These are phyloP conservation scores for Pangasius sanitwongsei DNA, from an alignment of 2,797 vertebrate genomes.

Conservation along the genomic window DNA sequence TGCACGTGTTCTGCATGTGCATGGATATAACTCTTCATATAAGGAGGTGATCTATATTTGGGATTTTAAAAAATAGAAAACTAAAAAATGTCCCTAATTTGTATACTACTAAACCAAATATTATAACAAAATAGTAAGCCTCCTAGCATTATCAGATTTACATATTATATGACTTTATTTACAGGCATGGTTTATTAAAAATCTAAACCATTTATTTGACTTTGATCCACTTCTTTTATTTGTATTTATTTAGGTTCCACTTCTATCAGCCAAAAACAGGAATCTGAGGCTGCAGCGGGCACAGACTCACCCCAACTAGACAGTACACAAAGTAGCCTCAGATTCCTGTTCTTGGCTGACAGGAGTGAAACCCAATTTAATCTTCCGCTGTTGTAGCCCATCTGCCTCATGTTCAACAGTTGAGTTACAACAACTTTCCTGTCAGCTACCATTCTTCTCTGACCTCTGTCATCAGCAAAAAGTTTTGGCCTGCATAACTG, in stretches of 20 bases:
- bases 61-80: background rate
- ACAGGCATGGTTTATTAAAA: background rate
- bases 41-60: background rate
- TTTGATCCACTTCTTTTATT: background rate
- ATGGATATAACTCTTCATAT: background rate
- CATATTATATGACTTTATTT: background rate
- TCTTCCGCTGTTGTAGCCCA: background rate
- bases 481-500: background rate
- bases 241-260: no score
- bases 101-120: background rate
- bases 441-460: background rate
- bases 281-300: no score
- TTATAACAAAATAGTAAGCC: background rate
- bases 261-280: no score
- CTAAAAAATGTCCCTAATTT: background rate
- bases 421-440: background rate
- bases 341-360: no score
- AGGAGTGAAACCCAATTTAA: background rate
- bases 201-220: background rate
- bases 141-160: background rate
- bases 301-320: no score
- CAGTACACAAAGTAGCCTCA: no score
- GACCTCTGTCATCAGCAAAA: background rate
- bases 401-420: background rate
- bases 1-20: background rate